Evolutionary conservation across 30 jellyfish, hydroid and myxozoan species (phyloP), one percentile per base, ranked within the genome.

Genomic region (Cassiopea andromeda): DNA sequence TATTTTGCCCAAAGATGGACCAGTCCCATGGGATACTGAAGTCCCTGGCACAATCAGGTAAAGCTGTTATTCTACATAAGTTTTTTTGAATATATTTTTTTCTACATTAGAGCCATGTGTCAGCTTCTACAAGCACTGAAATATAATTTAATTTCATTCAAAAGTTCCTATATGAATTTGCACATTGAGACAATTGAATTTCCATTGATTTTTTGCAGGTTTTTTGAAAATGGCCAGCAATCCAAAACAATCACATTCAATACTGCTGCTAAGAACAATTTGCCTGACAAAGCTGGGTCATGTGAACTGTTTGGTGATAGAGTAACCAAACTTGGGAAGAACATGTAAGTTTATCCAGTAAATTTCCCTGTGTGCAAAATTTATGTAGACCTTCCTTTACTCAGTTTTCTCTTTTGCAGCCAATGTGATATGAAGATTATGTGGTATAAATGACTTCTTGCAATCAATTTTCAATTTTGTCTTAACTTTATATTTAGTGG

Each of bases 31-130:
- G 99, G 98, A 93, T 16, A 82, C 95, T 6, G 98, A 96, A 79
- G 97, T 91, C 2, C 99, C 99, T 13, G 99, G 99, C 2, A 72
- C 95, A 38, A 96, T 96, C 18, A 92, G 99, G 99, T 92, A 59
- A 19, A 80, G 38, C 38, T 54, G 64, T 3, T 54, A 54, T 54
- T 54, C 12, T 54, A 6, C 66, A 83, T 2, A 3, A 54, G 7
- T 54, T 54, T 54, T 10, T 3, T 54, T 54, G 12, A 27, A 27
- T 27, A 27, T 27, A 27, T 27, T 27, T 27, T 27, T 27, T 27
- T 27, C 38, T 27, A 27, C 38, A 27, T 27, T 27, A 27, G 38
- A 27, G 38, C 38, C 38, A 27, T 27, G 38, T 27, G 38, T 27
- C 38, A 27, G 38, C 38, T 27, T 27, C 38, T 27, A 27, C 38